These are phyloP conservation scores for Micromussa lordhowensis DNA, from an alignment of 92 coral and sea anemone species.

Conservation along the genomic window DNA sequence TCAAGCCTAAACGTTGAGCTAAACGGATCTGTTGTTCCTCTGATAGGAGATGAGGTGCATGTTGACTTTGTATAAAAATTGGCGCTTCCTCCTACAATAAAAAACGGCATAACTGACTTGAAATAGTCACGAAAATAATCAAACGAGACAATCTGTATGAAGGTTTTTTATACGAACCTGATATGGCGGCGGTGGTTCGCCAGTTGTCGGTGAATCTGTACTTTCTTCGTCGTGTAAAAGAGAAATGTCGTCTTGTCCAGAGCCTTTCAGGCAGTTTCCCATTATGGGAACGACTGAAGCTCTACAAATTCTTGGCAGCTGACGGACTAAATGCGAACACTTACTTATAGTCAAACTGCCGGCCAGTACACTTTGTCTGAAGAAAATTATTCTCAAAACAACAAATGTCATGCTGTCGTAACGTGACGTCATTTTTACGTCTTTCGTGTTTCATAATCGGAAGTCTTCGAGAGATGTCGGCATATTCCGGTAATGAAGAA, in stretches of 20 bases:
- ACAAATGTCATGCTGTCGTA: constrained; percentile 55
- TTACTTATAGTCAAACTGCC: constrained; percentile 3
- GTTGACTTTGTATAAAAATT: constrained; percentile 97
- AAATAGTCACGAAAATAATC: background rate
- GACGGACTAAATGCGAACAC: background rate
- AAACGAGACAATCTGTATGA: constrained; percentile 1
- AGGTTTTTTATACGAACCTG: constrained; percentile 73
- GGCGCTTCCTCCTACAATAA: constrained; percentile 94
- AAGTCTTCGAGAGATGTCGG: background rate
- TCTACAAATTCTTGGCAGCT: constrained; percentile 23
- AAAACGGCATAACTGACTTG: constrained; percentile 10
- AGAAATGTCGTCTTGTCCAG: constrained; percentile 98
- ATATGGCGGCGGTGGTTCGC: constrained; percentile 99
- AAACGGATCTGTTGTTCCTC: constrained; percentile 99
- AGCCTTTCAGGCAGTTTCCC: constrained; percentile 96
- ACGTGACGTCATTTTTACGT: constrained; percentile 42
- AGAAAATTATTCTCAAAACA: constrained; percentile 73
- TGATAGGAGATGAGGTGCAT: constrained; percentile 95
- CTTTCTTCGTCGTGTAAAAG: constrained; percentile 95
- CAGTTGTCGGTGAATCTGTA: constrained; percentile 88
- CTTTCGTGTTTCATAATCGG: constrained; percentile 11
- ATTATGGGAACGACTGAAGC: constrained; percentile 77
- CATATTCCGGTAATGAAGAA: background rate
- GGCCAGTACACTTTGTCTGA: constrained; percentile 20
- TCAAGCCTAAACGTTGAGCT: constrained; percentile 95